Evolutionary conservation across 1,140 invertebrate genomes (phyloP), one percentile per base, ranked within the genome.

Genomic region (Sarcophaga peregrina): DNA sequence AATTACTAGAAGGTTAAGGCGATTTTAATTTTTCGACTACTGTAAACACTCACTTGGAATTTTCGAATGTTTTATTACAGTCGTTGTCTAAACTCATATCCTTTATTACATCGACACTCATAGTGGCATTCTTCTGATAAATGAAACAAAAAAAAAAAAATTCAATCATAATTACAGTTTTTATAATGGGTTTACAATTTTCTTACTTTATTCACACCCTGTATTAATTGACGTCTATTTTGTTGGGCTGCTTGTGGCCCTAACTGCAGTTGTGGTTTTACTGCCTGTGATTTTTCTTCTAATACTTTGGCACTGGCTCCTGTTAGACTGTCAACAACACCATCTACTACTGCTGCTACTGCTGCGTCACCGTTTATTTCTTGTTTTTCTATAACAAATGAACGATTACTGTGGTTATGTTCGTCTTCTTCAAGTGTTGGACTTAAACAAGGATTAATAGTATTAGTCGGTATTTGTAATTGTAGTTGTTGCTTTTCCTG

Each of bases 41-140:
- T 37, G 25, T 37, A 25, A 50, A 13, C 54, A 85, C 86, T 86
- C 75, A 90, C 89, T 86, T 90, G 83, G 86, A 86, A 85, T 90
- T 87, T 73, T 90, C 89, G 82, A 87, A 87, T 82, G 87, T 84
- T 85, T 90, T 90, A 80, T 90, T 90, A 74, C 85, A 89, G 86
- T 90, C 88, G 86, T 90, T 89, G 84, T 87, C 89, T 84, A 90
- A 88, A 76, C 82, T 83, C 54, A 84, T 83, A 81, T 85, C 84
- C 73, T 85, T 83, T 54, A 85, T 85, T 74, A 90, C 87, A 85
- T 90, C 89, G 83, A 90, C 87, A 87, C 88, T 90, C 89, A 90
- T 90, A 86, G 86, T 90, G 85, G 85, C 89, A 89, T 90, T 85
- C 86, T 89, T 89, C 89, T 90, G 83, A 37, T 37, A 8, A 47